Evolutionary conservation across 2,888 invertebrate genomes (phyloP).

Genomic region (Steinernema hermaphroditum): DNA sequence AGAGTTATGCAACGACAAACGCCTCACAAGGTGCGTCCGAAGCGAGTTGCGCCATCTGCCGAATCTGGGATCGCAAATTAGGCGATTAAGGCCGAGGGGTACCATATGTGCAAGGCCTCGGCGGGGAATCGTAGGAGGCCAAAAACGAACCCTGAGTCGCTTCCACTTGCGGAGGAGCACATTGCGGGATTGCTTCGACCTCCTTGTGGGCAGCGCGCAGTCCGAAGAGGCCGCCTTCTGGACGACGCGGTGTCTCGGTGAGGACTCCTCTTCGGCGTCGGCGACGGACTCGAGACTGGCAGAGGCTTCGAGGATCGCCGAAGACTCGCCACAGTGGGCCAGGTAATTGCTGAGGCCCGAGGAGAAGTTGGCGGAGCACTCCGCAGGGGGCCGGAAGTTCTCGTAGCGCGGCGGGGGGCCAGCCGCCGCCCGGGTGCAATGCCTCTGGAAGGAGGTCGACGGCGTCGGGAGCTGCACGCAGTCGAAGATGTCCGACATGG

Average conservation of each 20-base stretch:
- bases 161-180: conserved; percentile 6
- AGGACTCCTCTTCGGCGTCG: no score
- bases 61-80: no score
- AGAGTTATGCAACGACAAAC: neutral
- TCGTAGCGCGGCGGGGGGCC: conserved; percentile 23
- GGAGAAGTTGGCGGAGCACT: conserved; percentile 5
- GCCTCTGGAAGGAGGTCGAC: neutral
- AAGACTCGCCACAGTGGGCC: conserved; percentile 9
- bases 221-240: neutral
- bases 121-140: no score
- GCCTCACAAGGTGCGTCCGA: conserved; percentile 4
- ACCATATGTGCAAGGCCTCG: no score
- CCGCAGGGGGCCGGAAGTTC: conserved; percentile 10
- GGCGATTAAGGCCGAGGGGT: no score
- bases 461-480: conserved; percentile 22
- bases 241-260: neutral
- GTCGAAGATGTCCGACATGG: conserved; percentile 21
- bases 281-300: no score
- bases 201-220: conserved; percentile 12
- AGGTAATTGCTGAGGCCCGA: neutral
- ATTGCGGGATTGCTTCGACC: conserved; percentile 9
- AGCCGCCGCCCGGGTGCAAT: neutral
- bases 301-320: neutral
- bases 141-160: conserved; percentile 14
- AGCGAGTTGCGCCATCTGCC: conserved; percentile 9